phyloP scores from a whole-genome alignment of 2,113 vertebrate genomes.

The Calypte anna region DNA sequence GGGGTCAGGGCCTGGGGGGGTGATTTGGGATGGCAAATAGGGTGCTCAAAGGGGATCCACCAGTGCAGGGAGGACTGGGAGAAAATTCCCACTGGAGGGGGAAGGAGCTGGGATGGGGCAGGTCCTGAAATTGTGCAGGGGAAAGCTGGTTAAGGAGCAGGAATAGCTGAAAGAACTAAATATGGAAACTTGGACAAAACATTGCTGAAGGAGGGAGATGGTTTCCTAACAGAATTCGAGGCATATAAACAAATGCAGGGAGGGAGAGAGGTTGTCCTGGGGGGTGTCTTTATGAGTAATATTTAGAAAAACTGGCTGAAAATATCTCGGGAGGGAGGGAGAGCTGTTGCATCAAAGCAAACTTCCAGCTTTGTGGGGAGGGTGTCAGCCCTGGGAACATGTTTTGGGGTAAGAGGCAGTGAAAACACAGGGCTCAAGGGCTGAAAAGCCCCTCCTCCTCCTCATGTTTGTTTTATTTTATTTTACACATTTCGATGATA shows the following conservation, averaged over 20 bases:
- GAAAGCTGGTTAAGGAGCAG: slow-evolving; percentile 20
- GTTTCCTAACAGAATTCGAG: slow-evolving; percentile 53
- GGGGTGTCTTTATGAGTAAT: slow-evolving; percentile 43
- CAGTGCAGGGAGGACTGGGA: neutral
- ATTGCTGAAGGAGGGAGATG: slow-evolving; percentile 49
- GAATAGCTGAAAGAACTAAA: slow-evolving; percentile 68
- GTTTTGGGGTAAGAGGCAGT: neutral
- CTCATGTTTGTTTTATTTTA: rapidly evolving
- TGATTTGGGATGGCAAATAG: rapidly evolving
- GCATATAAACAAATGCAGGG: slow-evolving; percentile 57
- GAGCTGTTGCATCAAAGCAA: neutral
- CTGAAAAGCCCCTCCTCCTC: neutral
- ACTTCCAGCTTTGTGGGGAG: neutral
- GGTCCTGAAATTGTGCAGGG: neutral
- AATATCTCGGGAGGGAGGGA: neutral
- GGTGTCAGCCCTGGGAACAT: neutral
- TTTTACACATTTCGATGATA: neutral
- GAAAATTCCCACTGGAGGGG: neutral
- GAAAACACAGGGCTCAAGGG: rapidly evolving
- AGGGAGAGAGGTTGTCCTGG: slow-evolving; percentile 47
- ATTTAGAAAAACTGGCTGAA: slow-evolving; percentile 17
- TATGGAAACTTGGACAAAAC: slow-evolving; percentile 64
- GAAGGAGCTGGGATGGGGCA: neutral
- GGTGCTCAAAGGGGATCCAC: neutral
- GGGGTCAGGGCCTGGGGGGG: neutral